These are phyloP conservation scores for Raphicerus campestris DNA, from an alignment of 2,113 vertebrate species.

Conservation along the genomic window DNA sequence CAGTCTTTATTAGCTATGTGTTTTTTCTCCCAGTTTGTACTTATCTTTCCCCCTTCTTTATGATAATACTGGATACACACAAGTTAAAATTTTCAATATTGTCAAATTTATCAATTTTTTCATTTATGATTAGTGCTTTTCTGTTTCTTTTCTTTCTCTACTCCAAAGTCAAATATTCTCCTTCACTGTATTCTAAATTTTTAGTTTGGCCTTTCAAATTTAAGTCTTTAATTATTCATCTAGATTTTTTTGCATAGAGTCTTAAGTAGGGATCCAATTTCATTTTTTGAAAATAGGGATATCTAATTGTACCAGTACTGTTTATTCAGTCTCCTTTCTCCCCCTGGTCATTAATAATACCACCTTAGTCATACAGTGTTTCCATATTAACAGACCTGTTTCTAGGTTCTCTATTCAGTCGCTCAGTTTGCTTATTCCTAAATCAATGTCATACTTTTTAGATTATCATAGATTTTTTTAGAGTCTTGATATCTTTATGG, in stretches of 20 bases:
- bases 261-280: background rate
- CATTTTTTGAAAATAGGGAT: background rate
- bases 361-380: background rate
- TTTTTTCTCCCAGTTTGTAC: background rate
- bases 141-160: background rate
- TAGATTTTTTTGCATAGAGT: background rate
- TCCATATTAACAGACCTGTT: background rate
- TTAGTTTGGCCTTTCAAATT: background rate
- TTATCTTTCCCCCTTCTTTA: background rate
- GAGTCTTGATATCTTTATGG: background rate
- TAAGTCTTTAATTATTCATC: constrained; percentile 4
- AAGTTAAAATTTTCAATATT: background rate
- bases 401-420: background rate
- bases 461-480: background rate
- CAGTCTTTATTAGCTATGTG: background rate
- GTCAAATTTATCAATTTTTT: background rate
- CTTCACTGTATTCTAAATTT: background rate
- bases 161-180: background rate
- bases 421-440: background rate
- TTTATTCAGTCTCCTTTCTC: background rate
- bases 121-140: background rate
- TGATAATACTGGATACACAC: background rate
- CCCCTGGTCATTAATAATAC: background rate
- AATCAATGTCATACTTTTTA: background rate
- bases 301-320: background rate